Evolutionary conservation across 1,140 invertebrate species (phyloP), one percentile per base, ranked within the genome.

Genomic region (Drosophila pruinosa): DNA sequence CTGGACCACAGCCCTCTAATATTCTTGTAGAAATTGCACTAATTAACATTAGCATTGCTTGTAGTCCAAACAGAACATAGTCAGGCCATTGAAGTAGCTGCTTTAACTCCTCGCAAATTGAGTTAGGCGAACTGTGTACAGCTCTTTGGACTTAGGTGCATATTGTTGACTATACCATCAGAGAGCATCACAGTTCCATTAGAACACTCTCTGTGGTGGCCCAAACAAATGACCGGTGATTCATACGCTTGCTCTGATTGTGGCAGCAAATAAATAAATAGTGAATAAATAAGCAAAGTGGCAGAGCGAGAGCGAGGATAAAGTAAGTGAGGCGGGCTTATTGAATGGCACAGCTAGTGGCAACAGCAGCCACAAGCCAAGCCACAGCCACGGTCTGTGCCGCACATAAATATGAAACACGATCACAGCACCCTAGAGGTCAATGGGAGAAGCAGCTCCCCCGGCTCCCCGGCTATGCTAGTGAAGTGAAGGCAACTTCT

Each of bases 361-460:
- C 43, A n/a, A n/a, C n/a, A n/a, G n/a, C n/a, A n/a, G n/a, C n/a
- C n/a, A n/a, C n/a, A n/a, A n/a, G n/a, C n/a, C n/a, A n/a, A n/a
- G n/a, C n/a, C n/a, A 10, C 34, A 14, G 7, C 8, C 28, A 38
- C 36, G 45, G 17, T 34, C 17, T 36, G 7, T 15, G 41, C 36
- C 34, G 43, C 50, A 69, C 72, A 83, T 85, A 85, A 85, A 85
- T 85, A 86, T 86, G 81, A 88, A 86, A 75, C 73, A 77, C 58
- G 67, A 86, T 50, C 63, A 67, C 34, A 39, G 24, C 38, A 53
- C 53, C 53, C 26, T n/a, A 38, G 31, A 28, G 65, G 53, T 63
- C 73, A 68, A n/a, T n/a, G n/a, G 17, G 17, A 36, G 26, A 8
- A 31, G 26, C 7, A 14, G 34, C 12, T 43, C n/a, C n/a, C n/a